These are phyloP conservation scores for Enteromius paludinosus DNA, from an alignment of 2,797 vertebrate species.

Conservation along the genomic window DNA sequence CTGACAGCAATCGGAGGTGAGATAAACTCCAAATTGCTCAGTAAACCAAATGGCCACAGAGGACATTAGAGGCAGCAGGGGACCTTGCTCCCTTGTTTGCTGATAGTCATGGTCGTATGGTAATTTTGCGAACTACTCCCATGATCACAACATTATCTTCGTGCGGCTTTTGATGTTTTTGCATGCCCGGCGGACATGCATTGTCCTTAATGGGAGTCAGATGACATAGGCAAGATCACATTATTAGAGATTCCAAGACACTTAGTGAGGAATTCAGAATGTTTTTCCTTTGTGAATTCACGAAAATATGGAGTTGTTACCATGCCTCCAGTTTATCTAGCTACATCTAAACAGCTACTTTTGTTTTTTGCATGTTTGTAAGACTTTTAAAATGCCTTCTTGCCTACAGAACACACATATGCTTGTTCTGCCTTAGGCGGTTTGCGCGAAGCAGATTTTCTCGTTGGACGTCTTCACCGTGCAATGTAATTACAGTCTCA, in stretches of 20 bases:
- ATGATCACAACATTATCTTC: constrained; percentile 54
- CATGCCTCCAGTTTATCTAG: not conserved
- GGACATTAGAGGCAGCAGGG: constrained; percentile 47
- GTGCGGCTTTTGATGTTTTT: constrained; percentile 53
- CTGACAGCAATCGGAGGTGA: constrained; percentile 37
- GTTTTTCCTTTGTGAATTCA: constrained; percentile 23
- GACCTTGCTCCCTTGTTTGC: constrained; percentile 37
- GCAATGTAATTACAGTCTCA: constrained; percentile 41
- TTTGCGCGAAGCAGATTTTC: constrained; percentile 54
- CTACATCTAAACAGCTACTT: not conserved
- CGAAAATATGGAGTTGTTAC: constrained; percentile 19
- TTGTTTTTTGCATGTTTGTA: constrained; percentile 37
- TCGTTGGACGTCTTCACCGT: constrained; percentile 44
- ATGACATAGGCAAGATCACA: constrained; percentile 52
- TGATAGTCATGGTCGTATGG: constrained; percentile 58
- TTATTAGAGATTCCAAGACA: constrained; percentile 37
- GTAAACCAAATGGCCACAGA: constrained; percentile 52
- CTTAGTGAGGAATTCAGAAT: constrained; percentile 46
- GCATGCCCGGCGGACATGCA: constrained; percentile 45
- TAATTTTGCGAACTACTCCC: constrained; percentile 53
- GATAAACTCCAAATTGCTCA: constrained; percentile 53
- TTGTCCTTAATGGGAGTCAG: constrained; percentile 60
- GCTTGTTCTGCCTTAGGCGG: constrained; percentile 28
- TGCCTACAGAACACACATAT: constrained; percentile 19
- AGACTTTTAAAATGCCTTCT: constrained; percentile 45